These are phyloP conservation scores for Apodemia zela DNA, from an alignment of 2,888 invertebrate species.

Conservation along the genomic window DNA sequence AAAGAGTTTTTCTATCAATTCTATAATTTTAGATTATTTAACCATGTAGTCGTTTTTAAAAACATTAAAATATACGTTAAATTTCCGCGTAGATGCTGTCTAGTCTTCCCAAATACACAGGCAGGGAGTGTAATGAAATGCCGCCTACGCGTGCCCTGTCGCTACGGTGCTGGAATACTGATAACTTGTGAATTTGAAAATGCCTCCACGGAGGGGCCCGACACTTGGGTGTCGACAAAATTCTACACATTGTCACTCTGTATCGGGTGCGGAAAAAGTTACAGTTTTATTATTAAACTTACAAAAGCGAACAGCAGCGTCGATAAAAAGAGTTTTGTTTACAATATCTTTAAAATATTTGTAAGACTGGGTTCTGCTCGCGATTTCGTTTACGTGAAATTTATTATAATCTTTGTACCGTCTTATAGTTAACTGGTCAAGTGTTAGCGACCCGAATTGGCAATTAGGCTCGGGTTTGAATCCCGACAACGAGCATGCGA, in stretches of 20 bases:
- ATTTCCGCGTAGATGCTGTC: background rate
- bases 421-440: no score
- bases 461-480: no score
- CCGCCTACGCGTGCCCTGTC: constrained; percentile 47
- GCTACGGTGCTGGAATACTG: constrained; percentile 63
- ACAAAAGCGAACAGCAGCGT: background rate
- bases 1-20: no score
- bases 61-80: no score
- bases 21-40: no score
- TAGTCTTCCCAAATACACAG: constrained; percentile 30
- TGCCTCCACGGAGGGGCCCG: constrained; percentile 30
- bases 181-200: constrained; percentile 43
- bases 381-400: no score
- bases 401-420: no score
- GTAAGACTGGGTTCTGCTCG: no score
- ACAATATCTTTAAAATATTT: no score
- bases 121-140: constrained; percentile 69
- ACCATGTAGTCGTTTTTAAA: no score
- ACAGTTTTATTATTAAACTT: constrained; percentile 3
- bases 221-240: background rate
- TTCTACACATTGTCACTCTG: background rate
- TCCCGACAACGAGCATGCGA: no score
- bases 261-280: background rate
- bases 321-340: constrained; percentile 27
- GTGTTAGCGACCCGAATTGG: no score